Evolutionary conservation across 2,888 invertebrate species (phyloP), one percentile per base, ranked within the genome.

Genomic region (Ditylenchus weischeri): DNA sequence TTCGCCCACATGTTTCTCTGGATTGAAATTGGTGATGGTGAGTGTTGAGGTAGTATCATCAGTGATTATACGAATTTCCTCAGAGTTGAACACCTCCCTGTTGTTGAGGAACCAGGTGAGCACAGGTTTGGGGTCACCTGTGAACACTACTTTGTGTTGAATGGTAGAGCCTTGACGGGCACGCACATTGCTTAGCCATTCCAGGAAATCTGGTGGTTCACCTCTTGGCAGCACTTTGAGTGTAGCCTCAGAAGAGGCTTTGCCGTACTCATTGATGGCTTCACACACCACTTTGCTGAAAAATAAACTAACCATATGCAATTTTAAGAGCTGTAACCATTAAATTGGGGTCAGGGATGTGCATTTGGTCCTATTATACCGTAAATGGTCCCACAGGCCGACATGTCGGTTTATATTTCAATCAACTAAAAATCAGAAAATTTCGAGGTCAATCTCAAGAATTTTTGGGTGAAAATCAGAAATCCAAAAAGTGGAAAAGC

Each of bases 1-100:
- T 64, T 82, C 81, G 21, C 84, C 84, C 19, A 79, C 79, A 68
- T 82, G 81, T 13, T 70, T 75, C 66, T 79, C 78, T n/a, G 81
- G 76, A 64, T 77, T 74, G 73, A 82, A 81, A 65, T 75, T 57
- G 43, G 90, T 89, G 77, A 93, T 89, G 49, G 89, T 88, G 62
- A 95, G 84, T 0, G 88, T 89, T 78, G 89, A 90, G 0, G 89
- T 89, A 83, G 90, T 91, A 83, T 91, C 90, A 76, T 91, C 86
- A 54, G 89, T 87, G 64, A 88, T 84, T 69, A 88, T 87, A 47
- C 88, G 85, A 62, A 89, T 86, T 61, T 88, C 88, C 6, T 88
- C 89, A 74, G 89, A 88, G 5, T 87, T 86, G 0, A 87, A 84
- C 35, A 91, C 86, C 78, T 89, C 88, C 7, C 87, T 85, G 5